Conservation (phyloP, 2,113 vertebrate species). For the Dromaius novaehollandiae region DNA sequence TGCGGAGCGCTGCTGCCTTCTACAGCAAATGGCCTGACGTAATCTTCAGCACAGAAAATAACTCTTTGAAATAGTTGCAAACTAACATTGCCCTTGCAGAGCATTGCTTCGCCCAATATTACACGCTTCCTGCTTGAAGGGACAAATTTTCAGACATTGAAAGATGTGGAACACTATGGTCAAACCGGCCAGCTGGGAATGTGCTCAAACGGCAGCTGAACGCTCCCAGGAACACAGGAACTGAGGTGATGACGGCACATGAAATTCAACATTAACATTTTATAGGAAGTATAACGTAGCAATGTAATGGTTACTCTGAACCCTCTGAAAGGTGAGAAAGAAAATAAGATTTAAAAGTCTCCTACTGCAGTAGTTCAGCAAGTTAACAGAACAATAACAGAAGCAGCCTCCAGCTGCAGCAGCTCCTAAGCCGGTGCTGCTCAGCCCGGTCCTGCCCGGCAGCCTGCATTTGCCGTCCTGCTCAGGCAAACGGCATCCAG, state of each 20-base stretch:
- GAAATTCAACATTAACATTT: background rate
- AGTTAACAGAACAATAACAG: background rate
- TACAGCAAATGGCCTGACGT: background rate
- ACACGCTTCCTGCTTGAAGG: background rate
- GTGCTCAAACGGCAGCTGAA: background rate
- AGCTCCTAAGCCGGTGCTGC: background rate
- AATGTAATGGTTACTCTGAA: background rate
- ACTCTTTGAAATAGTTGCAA: background rate
- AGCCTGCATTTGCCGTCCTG: background rate
- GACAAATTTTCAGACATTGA: background rate
- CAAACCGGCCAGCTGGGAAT: background rate
- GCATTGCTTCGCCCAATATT: background rate
- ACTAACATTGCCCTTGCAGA: background rate
- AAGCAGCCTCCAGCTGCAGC: background rate
- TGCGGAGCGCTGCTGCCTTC: background rate
- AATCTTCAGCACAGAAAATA: background rate
- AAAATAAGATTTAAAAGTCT: background rate
- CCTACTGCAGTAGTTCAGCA: background rate
- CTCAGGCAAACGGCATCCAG: fast-evolving
- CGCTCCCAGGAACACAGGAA: background rate
- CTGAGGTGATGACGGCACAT: background rate
- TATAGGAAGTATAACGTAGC: background rate
- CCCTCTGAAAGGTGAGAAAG: background rate
- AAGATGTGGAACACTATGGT: background rate
- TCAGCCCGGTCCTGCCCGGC: background rate